A percentile compares a stretch with the other conserved stretches of the same genome.
Conservation (phyloP, 2,113 vertebrate species). For the Madoqua kirkii region DNA sequence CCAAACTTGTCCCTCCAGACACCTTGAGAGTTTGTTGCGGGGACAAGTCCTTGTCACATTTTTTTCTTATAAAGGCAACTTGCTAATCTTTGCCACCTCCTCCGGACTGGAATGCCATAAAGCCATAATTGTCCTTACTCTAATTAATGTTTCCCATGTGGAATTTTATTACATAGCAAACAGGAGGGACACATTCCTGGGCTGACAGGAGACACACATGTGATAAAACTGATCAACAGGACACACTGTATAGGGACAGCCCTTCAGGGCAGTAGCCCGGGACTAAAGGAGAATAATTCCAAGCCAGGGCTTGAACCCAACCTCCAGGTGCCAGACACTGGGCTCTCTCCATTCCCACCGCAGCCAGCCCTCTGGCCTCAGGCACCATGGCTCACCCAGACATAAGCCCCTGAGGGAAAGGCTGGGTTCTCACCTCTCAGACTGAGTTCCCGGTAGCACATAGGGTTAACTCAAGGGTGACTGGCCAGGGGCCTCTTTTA, state of each 20-base stretch:
- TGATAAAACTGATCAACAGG: neutral
- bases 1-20: neutral
- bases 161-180: constrained; percentile 40
- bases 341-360: neutral
- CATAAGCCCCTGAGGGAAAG: neutral
- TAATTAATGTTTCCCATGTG: neutral
- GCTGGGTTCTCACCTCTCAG: neutral
- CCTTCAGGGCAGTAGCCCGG: neutral
- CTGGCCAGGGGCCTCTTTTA: neutral
- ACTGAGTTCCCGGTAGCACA: neutral
- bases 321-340: neutral
- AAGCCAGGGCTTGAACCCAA: neutral
- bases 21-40: neutral
- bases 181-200: constrained; percentile 36
- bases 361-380: neutral
- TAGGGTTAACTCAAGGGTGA: neutral
- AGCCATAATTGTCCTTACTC: neutral
- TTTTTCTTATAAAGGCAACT: neutral
- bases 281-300: neutral
- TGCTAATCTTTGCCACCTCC: neutral
- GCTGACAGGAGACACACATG: neutral
- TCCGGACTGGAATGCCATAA: constrained; percentile 11
- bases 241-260: neutral
- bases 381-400: neutral
- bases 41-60: neutral